These are phyloP conservation scores for Zaprionus lineosus DNA, from an alignment of 2,888 invertebrate species.

Conservation along the genomic window DNA sequence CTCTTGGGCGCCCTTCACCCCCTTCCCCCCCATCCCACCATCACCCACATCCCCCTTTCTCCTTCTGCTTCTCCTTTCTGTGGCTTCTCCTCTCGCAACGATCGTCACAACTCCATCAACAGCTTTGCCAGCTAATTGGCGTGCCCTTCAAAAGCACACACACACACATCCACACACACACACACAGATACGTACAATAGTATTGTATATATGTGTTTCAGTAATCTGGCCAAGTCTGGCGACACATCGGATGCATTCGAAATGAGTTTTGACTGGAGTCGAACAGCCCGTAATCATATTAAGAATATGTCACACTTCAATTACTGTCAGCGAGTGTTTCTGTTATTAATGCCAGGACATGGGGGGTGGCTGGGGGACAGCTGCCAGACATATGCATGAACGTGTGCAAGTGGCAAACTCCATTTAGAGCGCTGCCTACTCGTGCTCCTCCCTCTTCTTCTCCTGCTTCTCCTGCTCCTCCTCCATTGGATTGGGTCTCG, in stretches of 20 bases:
- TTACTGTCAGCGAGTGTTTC: constrained; percentile 62
- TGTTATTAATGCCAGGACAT: constrained; percentile 63
- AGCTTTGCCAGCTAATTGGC: constrained; percentile 28
- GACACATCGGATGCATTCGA: constrained; percentile 31
- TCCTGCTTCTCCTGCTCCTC: background rate
- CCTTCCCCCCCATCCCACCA: too few species aligned
- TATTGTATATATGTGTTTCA: constrained; percentile 9
- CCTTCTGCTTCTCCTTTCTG: background rate
- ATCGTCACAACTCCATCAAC: background rate
- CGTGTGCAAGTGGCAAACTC: constrained; percentile 43
- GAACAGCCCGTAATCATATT: constrained; percentile 57
- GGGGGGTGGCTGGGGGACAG: constrained; percentile 39
- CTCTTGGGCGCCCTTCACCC: too few species aligned
- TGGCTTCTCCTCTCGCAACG: background rate
- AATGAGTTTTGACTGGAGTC: constrained; percentile 49
- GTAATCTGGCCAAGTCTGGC: constrained; percentile 50
- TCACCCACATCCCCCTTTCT: too few species aligned
- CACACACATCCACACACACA: too few species aligned
- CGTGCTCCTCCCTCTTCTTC: background rate
- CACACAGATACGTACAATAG: background rate
- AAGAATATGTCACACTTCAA: constrained; percentile 69
- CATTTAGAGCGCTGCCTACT: background rate
- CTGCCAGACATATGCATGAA: constrained; percentile 63
- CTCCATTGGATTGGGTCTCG: background rate
- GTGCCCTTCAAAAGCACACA: too few species aligned